Percentiles rank a stretch among this genome's conserved stretches.
Evolutionary conservation across 2,797 vertebrate species (phyloP).

Genomic region (Carduelis carduelis): DNA sequence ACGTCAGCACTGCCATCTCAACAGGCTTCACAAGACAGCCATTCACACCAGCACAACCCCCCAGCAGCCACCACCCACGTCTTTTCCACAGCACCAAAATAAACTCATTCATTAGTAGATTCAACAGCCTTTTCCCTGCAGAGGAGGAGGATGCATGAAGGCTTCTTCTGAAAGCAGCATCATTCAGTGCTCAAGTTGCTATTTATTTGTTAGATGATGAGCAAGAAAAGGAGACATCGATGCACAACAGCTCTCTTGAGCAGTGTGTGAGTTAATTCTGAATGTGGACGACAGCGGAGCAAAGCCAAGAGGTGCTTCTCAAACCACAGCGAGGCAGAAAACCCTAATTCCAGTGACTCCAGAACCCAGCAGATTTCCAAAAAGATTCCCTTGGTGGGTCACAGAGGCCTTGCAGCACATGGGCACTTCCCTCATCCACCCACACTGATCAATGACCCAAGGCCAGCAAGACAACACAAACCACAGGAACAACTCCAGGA

Average conservation of each 20-base stretch:
- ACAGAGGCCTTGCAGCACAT: accelerated
- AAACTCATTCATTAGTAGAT: neutral
- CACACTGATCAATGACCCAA: neutral
- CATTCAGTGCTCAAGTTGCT: neutral
- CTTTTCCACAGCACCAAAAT: constrained; percentile 30
- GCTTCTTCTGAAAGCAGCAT: constrained; percentile 18
- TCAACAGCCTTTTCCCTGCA: neutral
- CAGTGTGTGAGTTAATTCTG: neutral
- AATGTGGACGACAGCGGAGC: accelerated
- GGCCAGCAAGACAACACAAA: neutral
- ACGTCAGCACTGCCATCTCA: neutral
- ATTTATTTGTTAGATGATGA: neutral
- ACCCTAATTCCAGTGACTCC: neutral
- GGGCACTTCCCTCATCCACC: neutral
- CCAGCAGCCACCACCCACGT: neutral
- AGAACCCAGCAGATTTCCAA: neutral
- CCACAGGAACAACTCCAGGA: neutral
- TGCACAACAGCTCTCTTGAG: neutral
- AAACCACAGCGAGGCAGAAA: accelerated
- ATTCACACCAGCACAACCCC: neutral
- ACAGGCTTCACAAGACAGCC: neutral
- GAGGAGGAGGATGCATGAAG: neutral
- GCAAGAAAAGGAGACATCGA: neutral
- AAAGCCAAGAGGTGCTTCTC: neutral
- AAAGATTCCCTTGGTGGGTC: neutral